Conservation (phyloP, 2,113 vertebrate species). For the Rhagologus leucostigma region DNA sequence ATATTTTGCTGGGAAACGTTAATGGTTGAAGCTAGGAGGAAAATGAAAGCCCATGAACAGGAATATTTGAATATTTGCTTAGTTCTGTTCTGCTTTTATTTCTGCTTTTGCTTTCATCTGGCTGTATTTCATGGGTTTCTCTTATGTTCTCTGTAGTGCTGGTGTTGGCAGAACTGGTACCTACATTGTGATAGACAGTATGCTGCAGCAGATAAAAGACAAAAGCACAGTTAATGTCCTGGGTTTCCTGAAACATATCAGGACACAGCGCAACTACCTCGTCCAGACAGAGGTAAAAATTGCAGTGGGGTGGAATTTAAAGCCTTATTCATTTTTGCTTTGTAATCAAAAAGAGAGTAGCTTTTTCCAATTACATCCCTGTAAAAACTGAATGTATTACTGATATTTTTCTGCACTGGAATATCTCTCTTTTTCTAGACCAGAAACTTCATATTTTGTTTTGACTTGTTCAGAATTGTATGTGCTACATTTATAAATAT, state of each 20-base stretch:
- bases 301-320: not conserved
- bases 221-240: conserved; percentile 98
- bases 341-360: not conserved
- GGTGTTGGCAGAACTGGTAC: conserved; percentile 97
- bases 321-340: not conserved
- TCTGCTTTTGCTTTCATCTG: not conserved
- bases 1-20: not conserved
- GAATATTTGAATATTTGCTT: not conserved
- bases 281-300: conserved; percentile 95
- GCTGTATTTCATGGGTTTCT: not conserved
- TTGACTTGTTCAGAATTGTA: not conserved
- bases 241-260: conserved; percentile 95
- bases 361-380: not conserved
- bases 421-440: not conserved
- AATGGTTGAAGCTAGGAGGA: not conserved
- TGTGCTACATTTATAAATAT: not conserved
- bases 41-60: not conserved
- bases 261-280: conserved; percentile 95
- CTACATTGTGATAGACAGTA: conserved; percentile 99
- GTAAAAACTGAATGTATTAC: not conserved
- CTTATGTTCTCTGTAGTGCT: conserved; percentile 75
- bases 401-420: not conserved
- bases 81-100: not conserved
- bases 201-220: conserved; percentile 96
- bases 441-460: not conserved